phyloP scores from a whole-genome alignment of 2,888 invertebrate species.

The Coelogynopora nodosa region DNA sequence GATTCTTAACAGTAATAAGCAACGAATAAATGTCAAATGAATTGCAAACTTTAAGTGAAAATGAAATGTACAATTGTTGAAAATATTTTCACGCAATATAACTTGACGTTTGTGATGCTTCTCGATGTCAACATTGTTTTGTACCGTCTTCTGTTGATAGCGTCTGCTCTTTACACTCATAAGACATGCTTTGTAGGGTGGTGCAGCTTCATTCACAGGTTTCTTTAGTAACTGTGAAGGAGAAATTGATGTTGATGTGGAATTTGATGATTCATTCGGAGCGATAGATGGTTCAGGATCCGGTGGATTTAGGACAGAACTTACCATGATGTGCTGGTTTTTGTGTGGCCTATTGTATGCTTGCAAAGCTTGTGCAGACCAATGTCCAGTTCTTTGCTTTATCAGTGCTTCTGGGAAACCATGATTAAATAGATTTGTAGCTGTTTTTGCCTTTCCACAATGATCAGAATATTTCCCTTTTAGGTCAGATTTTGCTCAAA shows the following conservation, averaged over 20 bases:
- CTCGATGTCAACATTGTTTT: conserved; percentile 6
- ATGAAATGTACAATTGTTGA: not conserved
- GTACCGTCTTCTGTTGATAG: not conserved
- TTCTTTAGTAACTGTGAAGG: conserved; percentile 10
- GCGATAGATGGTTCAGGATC: conserved; percentile 12
- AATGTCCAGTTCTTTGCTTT: conserved; percentile 4
- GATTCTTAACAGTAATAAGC: not conserved
- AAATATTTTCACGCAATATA: conserved; percentile 27
- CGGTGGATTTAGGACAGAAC: conserved; percentile 18
- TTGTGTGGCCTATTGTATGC: not conserved
- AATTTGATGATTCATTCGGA: conserved; percentile 14
- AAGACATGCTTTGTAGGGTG: conserved; percentile 23
- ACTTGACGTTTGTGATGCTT: conserved; percentile 20
- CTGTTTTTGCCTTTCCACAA: conserved; percentile 7
- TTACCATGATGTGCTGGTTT: conserved; percentile 14
- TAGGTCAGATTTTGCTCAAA: conserved; percentile 9
- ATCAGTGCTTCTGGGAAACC: conserved; percentile 19
- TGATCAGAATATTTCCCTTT: not conserved
- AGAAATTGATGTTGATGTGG: not conserved
- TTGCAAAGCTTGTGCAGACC: conserved; percentile 6
- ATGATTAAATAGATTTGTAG: conserved; percentile 25
- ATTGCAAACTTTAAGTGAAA: not conserved
- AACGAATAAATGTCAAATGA: not conserved
- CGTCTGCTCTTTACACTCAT: not conserved
- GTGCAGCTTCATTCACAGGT: conserved; percentile 6